Percentiles rank a stretch among this genome's conserved stretches.
Conservation (phyloP, 2,113 vertebrate species). For the Haemorhous mexicanus region DNA sequence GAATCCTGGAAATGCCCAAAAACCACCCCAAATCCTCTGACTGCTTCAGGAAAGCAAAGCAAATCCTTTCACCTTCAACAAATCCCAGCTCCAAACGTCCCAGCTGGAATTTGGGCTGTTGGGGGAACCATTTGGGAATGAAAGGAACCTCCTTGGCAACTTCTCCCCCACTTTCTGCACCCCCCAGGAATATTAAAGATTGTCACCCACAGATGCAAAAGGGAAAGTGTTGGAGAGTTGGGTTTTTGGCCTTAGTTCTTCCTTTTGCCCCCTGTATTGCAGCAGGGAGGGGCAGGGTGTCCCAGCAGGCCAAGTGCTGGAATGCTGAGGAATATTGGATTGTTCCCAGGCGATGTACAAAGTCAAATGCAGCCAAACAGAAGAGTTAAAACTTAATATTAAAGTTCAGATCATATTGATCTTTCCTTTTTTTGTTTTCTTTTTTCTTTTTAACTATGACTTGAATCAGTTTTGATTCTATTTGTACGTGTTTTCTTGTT, state of each 20-base stretch:
- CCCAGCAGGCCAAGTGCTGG: not conserved
- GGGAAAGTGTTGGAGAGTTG: not conserved
- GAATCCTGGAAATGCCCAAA: not conserved
- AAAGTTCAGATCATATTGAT: constrained; percentile 85
- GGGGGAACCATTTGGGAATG: not conserved
- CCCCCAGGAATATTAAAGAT: not conserved
- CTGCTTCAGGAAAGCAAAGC: not conserved
- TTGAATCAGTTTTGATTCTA: constrained; percentile 82
- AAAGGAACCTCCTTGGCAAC: not conserved
- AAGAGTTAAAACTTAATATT: constrained; percentile 67
- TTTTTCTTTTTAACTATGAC: constrained; percentile 71
- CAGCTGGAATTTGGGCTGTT: not conserved
- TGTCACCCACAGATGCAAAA: not conserved
- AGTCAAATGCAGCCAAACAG: constrained; percentile 58
- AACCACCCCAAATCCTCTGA: rapidly evolving
- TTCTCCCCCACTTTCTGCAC: not conserved
- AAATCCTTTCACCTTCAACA: not conserved
- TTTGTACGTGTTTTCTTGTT: constrained; percentile 71
- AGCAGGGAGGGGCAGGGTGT: not conserved
- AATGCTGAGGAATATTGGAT: not conserved
- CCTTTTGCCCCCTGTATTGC: not conserved
- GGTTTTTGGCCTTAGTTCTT: not conserved
- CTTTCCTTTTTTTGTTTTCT: constrained; percentile 68
- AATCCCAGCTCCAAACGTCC: not conserved
- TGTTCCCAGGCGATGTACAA: constrained; percentile 19